Base-by-base conservation (phyloP, 2,888 invertebrate genomes). In the Belgica antarctica region DNA sequence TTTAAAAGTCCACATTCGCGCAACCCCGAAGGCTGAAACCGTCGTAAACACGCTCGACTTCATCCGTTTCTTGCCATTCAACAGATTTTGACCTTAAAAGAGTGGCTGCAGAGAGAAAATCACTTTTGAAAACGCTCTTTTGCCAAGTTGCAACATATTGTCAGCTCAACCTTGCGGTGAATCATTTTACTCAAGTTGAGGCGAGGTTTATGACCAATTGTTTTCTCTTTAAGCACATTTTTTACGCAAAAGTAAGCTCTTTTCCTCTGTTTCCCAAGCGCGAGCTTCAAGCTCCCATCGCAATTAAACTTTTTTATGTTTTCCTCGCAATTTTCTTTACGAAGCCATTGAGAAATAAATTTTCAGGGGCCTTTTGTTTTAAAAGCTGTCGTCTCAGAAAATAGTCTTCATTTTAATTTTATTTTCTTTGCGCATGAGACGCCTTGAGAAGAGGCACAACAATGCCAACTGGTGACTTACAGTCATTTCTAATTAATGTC, bases 251-350 rank as follows among this genome's bases (percentile, higher is more conserved):
- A 41, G 2, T 52, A 12, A 52, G 52, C 19, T 4, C 24, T 52
- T 52, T 52, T 52, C 24, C 12, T 12, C 19, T 52, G 12, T 24
- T 52, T 41, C 41, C 41, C n/a, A n/a, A n/a, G 10, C 17, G 52
- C 47, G 17, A 47, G 47, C 10, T 34, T 34, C 7, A 34, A 34
- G 34, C 22, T 24, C 19, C 22, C 52, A 24, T 5, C 52, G 52
- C 52, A 52, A 52, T 52, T 52, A 52, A 52, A 52, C 24, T 52
- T 24, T 24, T 52, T 52, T 52, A 52, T 52, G 52, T 52, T 52
- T 12, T 52, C 41, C 24, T 15, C 52, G 52, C 52, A 24, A 52
- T 22, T 19, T 24, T 24, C 4, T 52, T 24, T 12, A n/a, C 41
- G 41, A 8, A n/a, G 41, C 41, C 41, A 41, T 41, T 41, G 41